Conservation (phyloP, 2,888 invertebrate species). For the Pocota personata region DNA sequence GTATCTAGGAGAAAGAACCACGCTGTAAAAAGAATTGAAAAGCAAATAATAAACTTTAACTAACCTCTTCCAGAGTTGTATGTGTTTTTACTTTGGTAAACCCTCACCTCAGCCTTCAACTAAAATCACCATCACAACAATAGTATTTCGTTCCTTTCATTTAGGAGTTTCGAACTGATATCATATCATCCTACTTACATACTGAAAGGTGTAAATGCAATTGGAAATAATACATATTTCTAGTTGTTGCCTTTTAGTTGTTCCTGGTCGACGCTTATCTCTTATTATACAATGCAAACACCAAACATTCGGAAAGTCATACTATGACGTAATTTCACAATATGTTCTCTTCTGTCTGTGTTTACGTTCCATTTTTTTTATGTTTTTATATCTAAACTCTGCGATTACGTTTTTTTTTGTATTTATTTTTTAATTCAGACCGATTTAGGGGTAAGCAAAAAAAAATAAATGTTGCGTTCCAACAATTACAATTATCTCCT, state of each 20-base stretch:
- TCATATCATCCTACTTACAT: too few relatives aligned
- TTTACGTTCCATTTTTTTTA: constrained; percentile 52
- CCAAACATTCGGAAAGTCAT: constrained; percentile 23
- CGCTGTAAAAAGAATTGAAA: too few relatives aligned
- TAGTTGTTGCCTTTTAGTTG: constrained; percentile 1
- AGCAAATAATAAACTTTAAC: too few relatives aligned
- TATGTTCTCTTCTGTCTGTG: constrained; percentile 23
- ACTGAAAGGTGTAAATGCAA: too few relatives aligned
- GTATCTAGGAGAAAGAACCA: too few relatives aligned
- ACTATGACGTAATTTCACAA: constrained; percentile 60
- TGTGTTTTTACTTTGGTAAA: too few relatives aligned
- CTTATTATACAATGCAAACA: constrained; percentile 39
- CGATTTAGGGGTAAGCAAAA: not conserved
- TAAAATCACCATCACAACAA: too few relatives aligned
- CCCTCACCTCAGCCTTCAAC: too few relatives aligned
- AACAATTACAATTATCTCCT: constrained; percentile 8
- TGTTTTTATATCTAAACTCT: not conserved
- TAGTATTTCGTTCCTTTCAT: too few relatives aligned
- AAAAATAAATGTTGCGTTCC: not conserved
- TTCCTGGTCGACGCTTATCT: not conserved
- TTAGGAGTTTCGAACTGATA: too few relatives aligned
- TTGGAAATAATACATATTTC: not conserved
- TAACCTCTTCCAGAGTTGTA: too few relatives aligned
- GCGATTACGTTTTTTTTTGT: constrained; percentile 8
- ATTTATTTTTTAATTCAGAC: not conserved